A percentile compares a stretch with the other conserved stretches of the same genome.
These are phyloP conservation scores for Rissa tridactyla DNA, from an alignment of 2,113 vertebrate species.

Conservation along the genomic window DNA sequence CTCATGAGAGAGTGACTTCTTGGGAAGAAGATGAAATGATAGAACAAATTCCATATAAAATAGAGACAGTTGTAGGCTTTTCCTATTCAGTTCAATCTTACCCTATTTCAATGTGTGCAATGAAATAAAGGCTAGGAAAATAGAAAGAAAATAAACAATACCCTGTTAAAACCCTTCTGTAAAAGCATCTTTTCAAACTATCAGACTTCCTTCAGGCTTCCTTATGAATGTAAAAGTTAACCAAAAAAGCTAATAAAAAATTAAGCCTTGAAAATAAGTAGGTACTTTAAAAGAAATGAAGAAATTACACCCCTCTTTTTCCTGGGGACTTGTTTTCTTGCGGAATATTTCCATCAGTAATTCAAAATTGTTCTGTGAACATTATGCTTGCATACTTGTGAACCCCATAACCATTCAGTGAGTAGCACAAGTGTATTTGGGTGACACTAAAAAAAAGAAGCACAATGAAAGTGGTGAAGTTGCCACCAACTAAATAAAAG, in stretches of 20 bases:
- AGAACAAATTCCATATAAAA: not conserved
- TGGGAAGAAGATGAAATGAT: not conserved
- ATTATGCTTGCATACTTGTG: not conserved
- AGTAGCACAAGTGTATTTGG: not conserved
- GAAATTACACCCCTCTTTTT: not conserved
- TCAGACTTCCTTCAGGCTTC: not conserved
- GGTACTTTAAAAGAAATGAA: not conserved
- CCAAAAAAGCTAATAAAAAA: not conserved
- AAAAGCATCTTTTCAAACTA: not conserved
- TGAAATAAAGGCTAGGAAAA: not conserved
- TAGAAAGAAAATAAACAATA: not conserved
- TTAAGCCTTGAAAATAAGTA: not conserved
- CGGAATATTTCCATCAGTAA: not conserved
- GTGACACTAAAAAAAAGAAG: not conserved
- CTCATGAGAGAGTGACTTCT: not conserved
- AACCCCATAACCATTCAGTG: not conserved
- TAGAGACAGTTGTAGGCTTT: not conserved
- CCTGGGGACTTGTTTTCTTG: not conserved
- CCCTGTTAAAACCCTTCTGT: not conserved
- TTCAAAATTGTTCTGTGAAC: not conserved
- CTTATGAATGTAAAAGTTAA: not conserved
- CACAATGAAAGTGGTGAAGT: not conserved
- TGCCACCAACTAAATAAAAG: not conserved
- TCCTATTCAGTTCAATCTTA: not conserved
- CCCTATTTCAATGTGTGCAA: not conserved